These are phyloP conservation scores for Pristionchus japonicus DNA, from an alignment of 2,888 invertebrate genomes.

Conservation along the genomic window DNA sequence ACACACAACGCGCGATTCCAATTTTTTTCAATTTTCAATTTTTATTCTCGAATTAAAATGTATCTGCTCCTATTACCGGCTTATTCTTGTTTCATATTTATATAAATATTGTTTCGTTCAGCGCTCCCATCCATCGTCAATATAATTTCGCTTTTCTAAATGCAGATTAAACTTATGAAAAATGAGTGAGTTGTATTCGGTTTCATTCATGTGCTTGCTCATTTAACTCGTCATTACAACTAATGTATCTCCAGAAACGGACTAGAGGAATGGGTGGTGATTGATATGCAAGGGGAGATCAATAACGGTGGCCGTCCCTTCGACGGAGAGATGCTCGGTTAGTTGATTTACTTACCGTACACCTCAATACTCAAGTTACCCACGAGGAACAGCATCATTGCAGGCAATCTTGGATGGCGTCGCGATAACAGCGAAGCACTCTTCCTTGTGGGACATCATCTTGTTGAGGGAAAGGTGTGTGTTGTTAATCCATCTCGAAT, in stretches of 20 bases:
- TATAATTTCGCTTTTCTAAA: neutral
- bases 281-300: slow-evolving; percentile 64
- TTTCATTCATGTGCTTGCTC: neutral
- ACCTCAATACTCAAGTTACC: too few relatives aligned
- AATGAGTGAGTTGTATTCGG: slow-evolving; percentile 11
- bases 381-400: too few relatives aligned
- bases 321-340: slow-evolving; percentile 55
- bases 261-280: slow-evolving; percentile 64
- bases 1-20: neutral
- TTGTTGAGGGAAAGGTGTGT: slow-evolving; percentile 63
- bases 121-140: neutral
- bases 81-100: neutral
- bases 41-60: neutral
- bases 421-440: slow-evolving; percentile 56
- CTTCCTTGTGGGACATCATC: slow-evolving; percentile 62
- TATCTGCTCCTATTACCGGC: neutral
- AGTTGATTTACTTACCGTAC: neutral
- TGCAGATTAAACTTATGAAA: slow-evolving; percentile 23
- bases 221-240: neutral
- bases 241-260: slow-evolving; percentile 61
- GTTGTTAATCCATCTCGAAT: neutral
- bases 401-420: slow-evolving; percentile 62
- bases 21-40: neutral
- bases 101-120: neutral
- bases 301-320: slow-evolving; percentile 48